Base-by-base conservation (phyloP, 2,113 vertebrate genomes). In the Strix aluco region DNA sequence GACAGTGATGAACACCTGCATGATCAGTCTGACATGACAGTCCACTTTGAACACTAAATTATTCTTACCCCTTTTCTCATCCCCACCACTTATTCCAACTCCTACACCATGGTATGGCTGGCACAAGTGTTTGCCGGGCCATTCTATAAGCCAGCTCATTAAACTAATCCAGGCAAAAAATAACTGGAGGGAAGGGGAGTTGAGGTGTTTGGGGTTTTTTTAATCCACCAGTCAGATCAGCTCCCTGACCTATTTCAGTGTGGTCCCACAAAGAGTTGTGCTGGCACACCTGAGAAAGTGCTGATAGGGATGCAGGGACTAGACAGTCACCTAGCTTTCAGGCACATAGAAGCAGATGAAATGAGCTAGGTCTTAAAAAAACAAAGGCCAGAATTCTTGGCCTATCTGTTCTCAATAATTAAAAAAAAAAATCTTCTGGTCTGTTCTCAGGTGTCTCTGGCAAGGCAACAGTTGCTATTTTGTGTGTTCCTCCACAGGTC, bases 61-160 rank as follows among this genome's bases (percentile, higher is more conserved):
- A 95, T 96, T 95, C 83, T 88, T 91, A 72, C 89, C 69, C 80
- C 69, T 95, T 71, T 96, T 89, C 91, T 92, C 91, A 94, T 94
- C 73, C n/a, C 40, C 69, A 84, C 65, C 0, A 4, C 38, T 92
- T 92, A 81, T 62, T 85, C 59, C 71, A 94, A 66, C 61, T 94
- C 42, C 52, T 52, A 47, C 26, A 63, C n/a, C 54, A n/a, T 0
- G 0, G 14, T 32, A 65, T 26, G 36, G 78, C 36, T 65, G 67
- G 54, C 86, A 94, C 86, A 84, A 38, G 55, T 86, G 21, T 81
- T 86, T 92, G 83, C 69, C 4, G 5, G 49, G 66, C 44, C 58
- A 49, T 23, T 38, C 42, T 19, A 2, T 27, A 25, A 95, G 42
- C 71, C 80, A 90, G 62, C 63, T 94, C 42, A 62, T 66, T 63